phyloP scores from a whole-genome alignment of 2,113 vertebrate species.

The Cottus gobio region DNA sequence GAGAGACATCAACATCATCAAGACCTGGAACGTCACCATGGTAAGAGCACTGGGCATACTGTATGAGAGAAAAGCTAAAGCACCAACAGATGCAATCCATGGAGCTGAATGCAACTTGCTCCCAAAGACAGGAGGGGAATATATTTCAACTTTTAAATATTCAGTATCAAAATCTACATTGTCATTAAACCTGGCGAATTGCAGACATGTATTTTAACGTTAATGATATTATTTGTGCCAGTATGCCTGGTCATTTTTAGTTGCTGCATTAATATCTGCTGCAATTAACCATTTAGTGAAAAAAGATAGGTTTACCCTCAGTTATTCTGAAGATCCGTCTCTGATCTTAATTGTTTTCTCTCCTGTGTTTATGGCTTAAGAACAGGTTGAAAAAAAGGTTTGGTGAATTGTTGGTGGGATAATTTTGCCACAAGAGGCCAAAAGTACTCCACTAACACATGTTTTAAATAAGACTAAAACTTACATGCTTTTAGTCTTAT shows the following conservation, averaged over 20 bases:
- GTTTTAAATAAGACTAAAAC: no score
- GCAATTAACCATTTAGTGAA: not conserved
- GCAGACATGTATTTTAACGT: not conserved
- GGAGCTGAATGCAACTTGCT: not conserved
- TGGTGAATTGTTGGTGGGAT: no score
- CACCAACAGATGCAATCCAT: no score
- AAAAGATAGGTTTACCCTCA: not conserved
- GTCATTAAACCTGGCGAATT: not conserved
- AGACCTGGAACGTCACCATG: conserved; percentile 90
- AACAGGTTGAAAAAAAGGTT: no score
- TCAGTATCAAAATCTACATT: not conserved
- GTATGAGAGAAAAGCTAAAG: not conserved
- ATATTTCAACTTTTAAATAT: not conserved
- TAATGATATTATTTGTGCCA: not conserved
- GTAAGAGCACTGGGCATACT: conserved; percentile 66
- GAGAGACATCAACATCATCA: conserved; percentile 91
- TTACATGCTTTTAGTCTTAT: no score
- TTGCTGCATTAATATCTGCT: not conserved
- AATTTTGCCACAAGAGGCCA: no score
- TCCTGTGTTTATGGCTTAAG: no score
- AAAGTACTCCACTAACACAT: no score
- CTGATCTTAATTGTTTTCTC: no score
- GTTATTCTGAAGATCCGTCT: not conserved
- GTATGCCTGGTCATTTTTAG: not conserved
- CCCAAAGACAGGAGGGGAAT: not conserved